Evolutionary conservation across 2,888 invertebrate species (phyloP).

Genomic region (Alsophila aescularia): DNA sequence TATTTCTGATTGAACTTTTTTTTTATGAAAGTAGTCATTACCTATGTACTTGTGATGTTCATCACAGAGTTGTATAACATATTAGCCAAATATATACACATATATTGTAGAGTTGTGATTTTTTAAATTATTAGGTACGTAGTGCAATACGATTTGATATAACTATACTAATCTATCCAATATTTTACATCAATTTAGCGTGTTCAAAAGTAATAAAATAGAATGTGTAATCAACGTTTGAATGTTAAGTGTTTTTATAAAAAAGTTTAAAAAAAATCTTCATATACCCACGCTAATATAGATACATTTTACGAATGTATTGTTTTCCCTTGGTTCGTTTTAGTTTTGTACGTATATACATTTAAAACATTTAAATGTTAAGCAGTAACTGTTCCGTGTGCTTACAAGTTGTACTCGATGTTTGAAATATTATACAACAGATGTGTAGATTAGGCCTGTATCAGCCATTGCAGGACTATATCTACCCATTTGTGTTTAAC

Average conservation of each 20-base stretch:
- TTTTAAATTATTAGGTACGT: conserved; percentile 15
- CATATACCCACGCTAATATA: conserved; percentile 72
- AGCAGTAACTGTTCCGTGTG: conserved; percentile 38
- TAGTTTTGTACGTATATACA: conserved; percentile 28
- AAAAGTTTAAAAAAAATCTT: conserved; percentile 68
- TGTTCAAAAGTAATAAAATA: conserved; percentile 37
- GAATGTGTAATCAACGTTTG: conserved; percentile 24
- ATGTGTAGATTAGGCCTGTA: conserved; percentile 67
- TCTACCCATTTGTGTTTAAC: conserved; percentile 67
- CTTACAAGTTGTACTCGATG: conserved; percentile 43
- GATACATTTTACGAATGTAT: conserved; percentile 35
- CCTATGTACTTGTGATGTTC: no score
- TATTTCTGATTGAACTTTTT: no score
- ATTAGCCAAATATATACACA: neutral
- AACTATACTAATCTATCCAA: conserved; percentile 4
- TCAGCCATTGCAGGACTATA: conserved; percentile 76
- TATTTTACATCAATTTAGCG: conserved; percentile 33
- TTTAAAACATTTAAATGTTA: conserved; percentile 1
- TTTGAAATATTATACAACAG: conserved; percentile 59
- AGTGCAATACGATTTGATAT: conserved; percentile 5
- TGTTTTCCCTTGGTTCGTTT: conserved; percentile 38
- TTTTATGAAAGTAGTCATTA: no score
- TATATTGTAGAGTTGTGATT: conserved; percentile 23
- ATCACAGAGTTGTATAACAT: no score
- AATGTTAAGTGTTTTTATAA: conserved; percentile 71